Percentiles rank a stretch among this genome's conserved stretches.
phyloP scores from a whole-genome alignment of 2,113 vertebrate genomes.

The Atrichornis clamosus region DNA sequence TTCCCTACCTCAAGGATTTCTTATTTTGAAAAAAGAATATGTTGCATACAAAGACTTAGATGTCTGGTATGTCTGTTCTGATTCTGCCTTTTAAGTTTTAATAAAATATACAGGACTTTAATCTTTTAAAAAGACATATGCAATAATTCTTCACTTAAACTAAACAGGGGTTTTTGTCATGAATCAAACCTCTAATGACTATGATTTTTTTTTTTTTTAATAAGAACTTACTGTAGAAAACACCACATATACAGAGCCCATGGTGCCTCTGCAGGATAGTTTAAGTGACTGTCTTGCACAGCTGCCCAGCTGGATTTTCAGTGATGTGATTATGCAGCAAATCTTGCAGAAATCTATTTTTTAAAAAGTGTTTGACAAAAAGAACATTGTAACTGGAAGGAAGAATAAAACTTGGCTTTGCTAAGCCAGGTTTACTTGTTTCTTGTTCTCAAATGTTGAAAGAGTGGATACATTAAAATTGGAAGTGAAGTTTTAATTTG shows the following conservation, averaged over 20 bases:
- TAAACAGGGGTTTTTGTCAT: neutral
- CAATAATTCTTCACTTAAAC: neutral
- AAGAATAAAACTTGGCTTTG: neutral
- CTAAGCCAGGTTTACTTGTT: neutral
- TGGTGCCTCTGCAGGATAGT: neutral
- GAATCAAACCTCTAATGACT: neutral
- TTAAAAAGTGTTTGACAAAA: neutral
- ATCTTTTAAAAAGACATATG: neutral
- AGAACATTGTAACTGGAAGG: neutral
- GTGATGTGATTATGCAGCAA: neutral
- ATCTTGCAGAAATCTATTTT: neutral
- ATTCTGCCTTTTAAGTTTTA: slow-evolving; percentile 27
- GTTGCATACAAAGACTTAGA: slow-evolving; percentile 1
- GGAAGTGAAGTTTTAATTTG: neutral
- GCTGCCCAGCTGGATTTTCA: neutral
- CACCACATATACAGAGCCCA: neutral
- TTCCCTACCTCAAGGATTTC: neutral
- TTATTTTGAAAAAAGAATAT: neutral
- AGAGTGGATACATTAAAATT: neutral
- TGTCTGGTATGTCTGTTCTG: slow-evolving; percentile 6
- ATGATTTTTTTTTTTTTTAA: neutral
- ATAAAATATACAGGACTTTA: neutral
- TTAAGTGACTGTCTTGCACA: neutral
- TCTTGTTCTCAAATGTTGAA: neutral
- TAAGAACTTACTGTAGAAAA: neutral